A percentile compares a stretch with the other conserved stretches of the same genome.
These are phyloP conservation scores for Phallusia fumigata DNA, from an alignment of 23 tunicate genomes.

Conservation along the genomic window DNA sequence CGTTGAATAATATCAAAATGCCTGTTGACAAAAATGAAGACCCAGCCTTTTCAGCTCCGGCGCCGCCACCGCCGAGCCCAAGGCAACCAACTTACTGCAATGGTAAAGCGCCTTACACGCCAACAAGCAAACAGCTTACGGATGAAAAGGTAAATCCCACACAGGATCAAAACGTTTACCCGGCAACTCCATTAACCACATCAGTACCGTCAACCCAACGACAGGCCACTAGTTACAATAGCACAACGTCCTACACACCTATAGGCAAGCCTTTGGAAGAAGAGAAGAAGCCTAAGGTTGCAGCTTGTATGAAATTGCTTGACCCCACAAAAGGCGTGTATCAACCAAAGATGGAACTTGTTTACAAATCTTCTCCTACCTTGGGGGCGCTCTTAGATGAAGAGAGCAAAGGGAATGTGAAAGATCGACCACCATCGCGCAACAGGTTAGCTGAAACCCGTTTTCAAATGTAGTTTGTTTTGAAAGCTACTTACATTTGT, in stretches of 20 bases:
- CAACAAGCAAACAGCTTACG: background rate
- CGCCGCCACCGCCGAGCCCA: background rate
- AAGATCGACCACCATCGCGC: conserved; percentile 30
- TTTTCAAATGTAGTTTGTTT: background rate
- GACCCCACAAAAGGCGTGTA: conserved; percentile 61
- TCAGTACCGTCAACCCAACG: too few relatives aligned
- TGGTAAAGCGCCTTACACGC: background rate
- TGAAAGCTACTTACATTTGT: too few relatives aligned
- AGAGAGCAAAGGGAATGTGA: conserved; percentile 2
- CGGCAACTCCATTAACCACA: too few relatives aligned
- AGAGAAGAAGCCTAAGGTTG: conserved; percentile 53
- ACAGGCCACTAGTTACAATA: too few relatives aligned
- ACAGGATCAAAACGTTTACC: background rate
- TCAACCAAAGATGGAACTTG: conserved; percentile 53
- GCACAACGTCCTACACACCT: too few relatives aligned
- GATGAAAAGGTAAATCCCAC: background rate
- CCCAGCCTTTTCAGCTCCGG: background rate
- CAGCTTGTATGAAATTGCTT: conserved; percentile 76
- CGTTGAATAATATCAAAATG: too few relatives aligned
- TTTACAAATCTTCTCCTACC: conserved; percentile 49
- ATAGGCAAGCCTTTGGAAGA: background rate
- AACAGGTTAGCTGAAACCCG: conserved; percentile 2
- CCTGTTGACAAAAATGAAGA: too few relatives aligned
- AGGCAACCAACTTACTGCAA: background rate
- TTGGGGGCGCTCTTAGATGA: conserved; percentile 42